Evolutionary conservation across 2,797 vertebrate species (phyloP), one percentile per base, ranked within the genome.

Genomic region (Esox masquinongy): DNA sequence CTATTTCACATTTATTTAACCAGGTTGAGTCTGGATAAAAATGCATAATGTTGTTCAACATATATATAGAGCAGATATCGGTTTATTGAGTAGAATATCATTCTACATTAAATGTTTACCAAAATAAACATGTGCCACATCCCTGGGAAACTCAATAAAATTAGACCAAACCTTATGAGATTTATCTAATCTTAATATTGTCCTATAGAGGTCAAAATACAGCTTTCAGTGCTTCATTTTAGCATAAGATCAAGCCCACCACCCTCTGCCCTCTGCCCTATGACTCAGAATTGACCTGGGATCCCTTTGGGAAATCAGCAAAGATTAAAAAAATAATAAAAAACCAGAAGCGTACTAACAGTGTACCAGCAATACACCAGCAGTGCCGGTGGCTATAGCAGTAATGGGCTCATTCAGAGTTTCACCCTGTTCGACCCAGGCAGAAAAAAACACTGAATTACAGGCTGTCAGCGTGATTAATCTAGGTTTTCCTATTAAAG

Each of bases 401-500:
- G 56, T 24, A 12, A 5, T 11, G 56, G 56, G 56, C 22, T 24
- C 56, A 61, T 22, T 24, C 56, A 61, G n/a, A n/a, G 56, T 24
- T 22, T 24, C 43, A 11, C 9, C 9, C 56, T 26, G n/a, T 59
- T 19, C 53, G 12, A 24, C 56, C 22, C 24, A 61, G 22, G n/a
- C 56, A 61, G 56, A 11, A 24, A 3, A n/a, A 61, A 61, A 11
- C 56, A 5, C 24, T 24, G 56, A 61, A 12, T 61, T 14, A 61
- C 56, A 61, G 22, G 56, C 56, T 61, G 56, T 61, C 56, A 24
- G 56, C n/a, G 24, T 61, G 22, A 61, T 61, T 61, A 9, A 14
- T 61, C n/a, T 61, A 61, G 56, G 56, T 61, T 26, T 47, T 61
- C 56, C 56, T 61, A 61, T 61, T 61, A 61, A 47, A 47, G 43